Evolutionary conservation across 2,888 invertebrate species (phyloP), one percentile per base, ranked within the genome.

Genomic region (Hipparchia sbordonii): DNA sequence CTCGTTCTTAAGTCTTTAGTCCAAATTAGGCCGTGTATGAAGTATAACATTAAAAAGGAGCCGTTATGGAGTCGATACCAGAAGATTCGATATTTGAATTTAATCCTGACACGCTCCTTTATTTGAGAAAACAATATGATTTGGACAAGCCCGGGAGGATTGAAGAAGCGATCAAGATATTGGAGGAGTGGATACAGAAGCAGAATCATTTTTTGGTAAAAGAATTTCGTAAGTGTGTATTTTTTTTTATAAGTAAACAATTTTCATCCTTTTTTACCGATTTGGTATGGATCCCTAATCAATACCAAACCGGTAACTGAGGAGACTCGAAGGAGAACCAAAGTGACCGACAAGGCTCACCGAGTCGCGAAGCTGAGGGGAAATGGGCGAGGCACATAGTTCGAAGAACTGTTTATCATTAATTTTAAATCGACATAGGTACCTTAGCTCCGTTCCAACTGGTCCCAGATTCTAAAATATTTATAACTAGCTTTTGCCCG

Each of bases 171-270:
- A 72, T 86, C 9, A 78, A 82, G 57, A 68, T 77, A n/a, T 73
- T 87, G 10, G 78, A 82, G 51, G 79, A 81, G 12, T 87, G 87
- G 87, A 72, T 84, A 9, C 72, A 79, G 12, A 83, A 84, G 62
- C 87, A 87, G 57, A 76, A 82, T 0, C 87, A 87, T 76, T 85
- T 87, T 67, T 73, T 77, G 0, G 80, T 76, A n/a, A 87, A 81
- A 70, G 23, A 66, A 48, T 48, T 65, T 57, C 56, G 59, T 63
- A n/a, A 54, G 70, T 70, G 3, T 46, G 39, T 69, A 51, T 61
- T 67, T 52, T 52, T 12, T 52, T 12, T 2, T 46, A 5, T 51
- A 2, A 6, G 4, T 45, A n/a, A 46, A n/a, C 2, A 6, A n/a
- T n/a, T 39, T 39, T 4, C 39, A 39, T 39, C 23, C 23, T 23